Evolutionary conservation across 1,140 invertebrate species (phyloP).

Genomic region (Brachionus rubens): DNA sequence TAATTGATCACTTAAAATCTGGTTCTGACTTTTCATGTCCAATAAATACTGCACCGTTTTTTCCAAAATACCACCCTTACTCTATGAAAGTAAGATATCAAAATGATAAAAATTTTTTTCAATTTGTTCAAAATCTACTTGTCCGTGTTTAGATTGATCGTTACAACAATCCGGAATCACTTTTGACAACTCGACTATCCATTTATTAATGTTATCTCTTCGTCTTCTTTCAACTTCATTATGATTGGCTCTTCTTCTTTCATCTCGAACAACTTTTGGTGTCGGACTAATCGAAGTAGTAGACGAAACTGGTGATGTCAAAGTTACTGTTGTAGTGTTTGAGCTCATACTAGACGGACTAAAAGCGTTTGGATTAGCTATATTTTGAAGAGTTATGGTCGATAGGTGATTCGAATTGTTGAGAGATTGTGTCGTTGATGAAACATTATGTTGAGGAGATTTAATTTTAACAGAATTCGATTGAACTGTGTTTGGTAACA

Average conservation of each 20-base stretch:
- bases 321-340: conserved; percentile 30
- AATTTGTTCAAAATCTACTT: not conserved
- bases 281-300: not conserved
- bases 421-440: not conserved
- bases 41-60: conserved; percentile 36
- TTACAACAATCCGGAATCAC: conserved; percentile 65
- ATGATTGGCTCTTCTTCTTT: conserved; percentile 61
- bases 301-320: conserved; percentile 1
- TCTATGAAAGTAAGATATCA: not conserved
- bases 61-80: conserved; percentile 33
- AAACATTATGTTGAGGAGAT: not conserved
- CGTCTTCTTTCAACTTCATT: conserved; percentile 63
- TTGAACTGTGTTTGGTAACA: not conserved
- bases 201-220: conserved; percentile 90
- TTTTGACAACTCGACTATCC: conserved; percentile 85
- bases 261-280: conserved; percentile 55
- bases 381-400: conserved; percentile 22
- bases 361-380: not conserved
- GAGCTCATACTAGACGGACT: not conserved
- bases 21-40: not conserved
- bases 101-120: not conserved
- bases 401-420: not conserved
- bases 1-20: not conserved
- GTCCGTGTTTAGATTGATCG: conserved; percentile 50
- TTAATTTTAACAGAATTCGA: not conserved